These are phyloP conservation scores for Ptychodera flava DNA, from an alignment of 35 echinoderm and acorn worm species.

Conservation along the genomic window DNA sequence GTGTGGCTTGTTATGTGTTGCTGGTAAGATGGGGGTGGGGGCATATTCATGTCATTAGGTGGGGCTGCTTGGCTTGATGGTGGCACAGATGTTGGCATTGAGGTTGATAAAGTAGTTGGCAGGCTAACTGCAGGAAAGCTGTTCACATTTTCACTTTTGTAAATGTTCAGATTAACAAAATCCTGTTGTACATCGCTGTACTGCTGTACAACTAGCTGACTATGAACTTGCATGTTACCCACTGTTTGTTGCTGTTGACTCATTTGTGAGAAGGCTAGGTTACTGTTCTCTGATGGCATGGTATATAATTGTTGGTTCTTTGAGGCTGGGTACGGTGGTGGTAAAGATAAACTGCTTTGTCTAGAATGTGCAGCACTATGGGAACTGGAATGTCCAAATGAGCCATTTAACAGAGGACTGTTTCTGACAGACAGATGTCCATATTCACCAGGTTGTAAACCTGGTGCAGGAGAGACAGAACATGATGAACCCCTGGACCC, in stretches of 20 bases:
- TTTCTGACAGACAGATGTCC: constrained; percentile 85
- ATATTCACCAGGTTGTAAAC: constrained; percentile 80
- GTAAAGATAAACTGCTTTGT: constrained; percentile 10
- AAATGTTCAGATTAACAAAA: not conserved
- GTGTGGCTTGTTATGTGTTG: constrained; percentile 9
- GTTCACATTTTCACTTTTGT: not conserved
- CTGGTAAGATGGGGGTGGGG: not conserved
- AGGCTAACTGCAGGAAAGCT: not conserved
- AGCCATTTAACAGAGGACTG: constrained; percentile 59
- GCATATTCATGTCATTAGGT: not conserved
- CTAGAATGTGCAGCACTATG: constrained; percentile 21
- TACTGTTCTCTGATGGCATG: not conserved
- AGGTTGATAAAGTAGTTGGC: not conserved
- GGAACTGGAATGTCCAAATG: constrained; percentile 13
- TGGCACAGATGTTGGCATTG: not conserved
- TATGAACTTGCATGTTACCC: not conserved
- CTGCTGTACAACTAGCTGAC: constrained; percentile 4
- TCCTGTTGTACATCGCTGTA: not conserved
- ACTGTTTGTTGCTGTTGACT: not conserved
- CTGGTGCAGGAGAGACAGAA: constrained; percentile 77
- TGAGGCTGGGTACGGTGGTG: constrained; percentile 46
- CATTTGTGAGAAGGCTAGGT: not conserved
- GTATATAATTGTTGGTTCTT: not conserved
- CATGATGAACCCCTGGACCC: constrained; percentile 83
- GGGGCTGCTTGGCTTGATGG: too few species aligned